Evolutionary conservation across 1,140 invertebrate species (phyloP).

Genomic region (Halesus radiatus): DNA sequence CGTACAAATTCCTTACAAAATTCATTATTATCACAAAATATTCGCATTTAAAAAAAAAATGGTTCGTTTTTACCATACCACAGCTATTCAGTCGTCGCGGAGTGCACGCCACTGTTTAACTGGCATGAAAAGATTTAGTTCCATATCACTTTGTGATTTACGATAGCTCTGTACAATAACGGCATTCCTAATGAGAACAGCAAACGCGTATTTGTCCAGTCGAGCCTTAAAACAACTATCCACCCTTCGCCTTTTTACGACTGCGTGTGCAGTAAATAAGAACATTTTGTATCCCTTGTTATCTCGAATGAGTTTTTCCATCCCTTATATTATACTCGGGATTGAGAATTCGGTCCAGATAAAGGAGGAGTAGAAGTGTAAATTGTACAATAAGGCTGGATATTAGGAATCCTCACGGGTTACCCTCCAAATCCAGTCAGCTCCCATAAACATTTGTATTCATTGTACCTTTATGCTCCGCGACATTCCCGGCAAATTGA

Average conservation of each 20-base stretch:
- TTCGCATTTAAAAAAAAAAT: too few relatives aligned
- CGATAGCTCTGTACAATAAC: too few relatives aligned
- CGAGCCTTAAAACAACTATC: too few relatives aligned
- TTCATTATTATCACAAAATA: too few relatives aligned
- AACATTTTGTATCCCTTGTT: conserved; percentile 16
- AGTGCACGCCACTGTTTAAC: too few relatives aligned
- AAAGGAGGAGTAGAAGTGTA: conserved; percentile 16
- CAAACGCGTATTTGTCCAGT: too few relatives aligned
- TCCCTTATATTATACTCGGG: conserved; percentile 21
- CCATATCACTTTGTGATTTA: too few relatives aligned
- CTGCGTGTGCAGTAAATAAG: not conserved
- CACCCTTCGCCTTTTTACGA: not conserved
- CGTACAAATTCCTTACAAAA: too few relatives aligned
- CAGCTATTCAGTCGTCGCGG: too few relatives aligned
- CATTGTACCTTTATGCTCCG: conserved; percentile 3
- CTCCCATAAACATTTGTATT: conserved; percentile 20
- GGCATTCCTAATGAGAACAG: too few relatives aligned
- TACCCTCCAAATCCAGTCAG: not conserved
- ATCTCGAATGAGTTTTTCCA: conserved; percentile 24
- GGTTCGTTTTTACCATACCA: too few relatives aligned
- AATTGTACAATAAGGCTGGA: conserved; percentile 30
- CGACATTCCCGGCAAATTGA: not conserved
- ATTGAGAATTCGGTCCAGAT: conserved; percentile 12
- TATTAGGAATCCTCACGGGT: conserved; percentile 1
- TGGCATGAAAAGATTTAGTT: too few relatives aligned